Percentiles rank a stretch among this genome's conserved stretches.
Conservation (phyloP, 2,113 vertebrate genomes). For the Epinephelus cyanopodus region DNA sequence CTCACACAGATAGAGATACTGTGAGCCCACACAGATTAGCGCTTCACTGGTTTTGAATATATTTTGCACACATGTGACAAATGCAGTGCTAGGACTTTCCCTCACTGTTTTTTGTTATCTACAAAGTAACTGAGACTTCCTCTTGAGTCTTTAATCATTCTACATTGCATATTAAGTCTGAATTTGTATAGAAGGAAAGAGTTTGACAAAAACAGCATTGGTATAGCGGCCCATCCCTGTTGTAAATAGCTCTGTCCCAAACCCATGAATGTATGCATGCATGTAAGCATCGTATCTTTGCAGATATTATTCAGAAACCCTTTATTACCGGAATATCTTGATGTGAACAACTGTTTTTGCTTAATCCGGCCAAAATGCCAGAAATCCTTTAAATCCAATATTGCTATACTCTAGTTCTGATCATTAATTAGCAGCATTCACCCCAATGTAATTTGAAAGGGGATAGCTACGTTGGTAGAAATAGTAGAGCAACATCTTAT, state of each 20-base stretch:
- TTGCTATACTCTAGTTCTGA: neutral
- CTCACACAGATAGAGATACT: conserved; percentile 11
- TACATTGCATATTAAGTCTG: neutral
- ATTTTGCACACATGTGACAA: conserved; percentile 16
- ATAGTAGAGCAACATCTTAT: neutral
- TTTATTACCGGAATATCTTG: neutral
- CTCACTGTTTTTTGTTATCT: conserved; percentile 29
- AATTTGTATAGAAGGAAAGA: neutral
- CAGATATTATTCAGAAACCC: neutral
- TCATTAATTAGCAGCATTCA: neutral
- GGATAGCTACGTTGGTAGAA: neutral
- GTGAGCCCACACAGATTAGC: conserved; percentile 32
- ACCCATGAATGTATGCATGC: neutral
- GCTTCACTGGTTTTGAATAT: conserved; percentile 25
- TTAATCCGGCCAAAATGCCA: neutral
- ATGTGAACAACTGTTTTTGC: neutral
- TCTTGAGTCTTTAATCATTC: neutral
- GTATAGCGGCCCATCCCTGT: too few species aligned
- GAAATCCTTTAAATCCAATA: neutral
- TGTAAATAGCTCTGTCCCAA: neutral
- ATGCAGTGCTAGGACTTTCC: conserved; percentile 27
- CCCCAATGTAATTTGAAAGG: neutral
- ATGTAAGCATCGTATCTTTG: too few species aligned
- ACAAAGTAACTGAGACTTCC: conserved; percentile 17
- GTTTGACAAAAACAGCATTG: neutral